phyloP scores from a whole-genome alignment of 2,888 invertebrate genomes.

The Mesopsocus fuscifrons region DNA sequence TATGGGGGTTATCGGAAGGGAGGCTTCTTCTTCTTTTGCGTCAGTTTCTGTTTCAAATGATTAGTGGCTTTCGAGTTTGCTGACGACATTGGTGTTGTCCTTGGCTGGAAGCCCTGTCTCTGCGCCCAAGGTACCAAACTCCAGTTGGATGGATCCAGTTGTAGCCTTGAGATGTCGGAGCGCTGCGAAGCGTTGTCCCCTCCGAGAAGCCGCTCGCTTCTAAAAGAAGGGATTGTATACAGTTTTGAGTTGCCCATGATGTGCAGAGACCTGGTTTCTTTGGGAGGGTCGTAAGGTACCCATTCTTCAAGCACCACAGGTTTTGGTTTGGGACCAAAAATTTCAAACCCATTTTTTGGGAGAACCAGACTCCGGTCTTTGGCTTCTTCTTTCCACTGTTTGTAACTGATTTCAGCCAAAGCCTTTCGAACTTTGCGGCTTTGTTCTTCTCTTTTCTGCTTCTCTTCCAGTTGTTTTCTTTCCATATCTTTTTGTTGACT shows the following conservation, averaged over 20 bases:
- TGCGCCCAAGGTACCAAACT: neutral
- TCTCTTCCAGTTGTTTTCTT: neutral
- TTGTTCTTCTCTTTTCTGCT: conserved; percentile 1
- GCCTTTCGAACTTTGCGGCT: neutral
- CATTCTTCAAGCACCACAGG: conserved; percentile 5
- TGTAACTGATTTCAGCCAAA: neutral
- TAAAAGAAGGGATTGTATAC: neutral
- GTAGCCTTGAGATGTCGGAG: neutral
- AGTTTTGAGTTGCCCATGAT: neutral
- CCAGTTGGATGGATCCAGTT: neutral
- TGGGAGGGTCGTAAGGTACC: neutral
- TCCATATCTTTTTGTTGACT: neutral
- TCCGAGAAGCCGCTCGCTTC: neutral
- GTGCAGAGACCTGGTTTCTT: neutral
- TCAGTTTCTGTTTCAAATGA: too few species aligned
- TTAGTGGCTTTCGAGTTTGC: too few species aligned
- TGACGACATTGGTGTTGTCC: too few species aligned
- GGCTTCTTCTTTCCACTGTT: conserved; percentile 4
- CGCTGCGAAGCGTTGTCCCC: neutral
- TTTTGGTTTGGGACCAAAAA: conserved; percentile 1
- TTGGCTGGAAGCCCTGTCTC: too few species aligned
- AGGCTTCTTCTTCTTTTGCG: too few species aligned
- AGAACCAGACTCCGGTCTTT: neutral
- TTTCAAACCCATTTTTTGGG: conserved; percentile 5
- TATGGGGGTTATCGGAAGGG: too few species aligned